Base-by-base conservation (phyloP, 2,113 vertebrate genomes). In the Notothenia rossii region DNA sequence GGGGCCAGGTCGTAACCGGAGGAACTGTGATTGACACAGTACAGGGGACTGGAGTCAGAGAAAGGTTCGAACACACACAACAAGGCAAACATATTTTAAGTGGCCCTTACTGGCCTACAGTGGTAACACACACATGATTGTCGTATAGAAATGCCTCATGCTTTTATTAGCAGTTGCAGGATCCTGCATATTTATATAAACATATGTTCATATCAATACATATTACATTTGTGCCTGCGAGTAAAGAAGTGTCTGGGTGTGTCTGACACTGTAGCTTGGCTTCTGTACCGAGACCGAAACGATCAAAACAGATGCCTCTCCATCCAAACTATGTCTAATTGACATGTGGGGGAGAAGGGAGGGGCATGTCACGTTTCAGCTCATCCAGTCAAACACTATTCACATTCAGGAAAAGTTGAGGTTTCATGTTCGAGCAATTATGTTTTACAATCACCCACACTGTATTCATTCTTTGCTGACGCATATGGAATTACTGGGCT, bases 11-110 rank as follows among this genome's bases (percentile, higher is more conserved):
- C 62, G 83, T 91, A 92, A 92, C 92, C 64, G 40, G 85, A 93
- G 91, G 88, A 94, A 92, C 88, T 91, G 92, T 86, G 86, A 85
- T 82, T 91, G 92, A 94, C 85, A 86, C 82, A 93, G 83, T 89
- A 79, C 93, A 94, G 91, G 71, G 46, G 76, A 68, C 17, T 84
- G 68, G 46, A 77, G 64, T 46, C 69, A 66, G 48, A 60, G 33
- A 61, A 77, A 84, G 67, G 50, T 71, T 88, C 18, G 18, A 66
- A 76, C 46, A 49, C 3, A 51, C 69, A 83, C 80, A 72, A 58
- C 66, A 59, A n/a, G 46, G 65, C 68, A 58, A 12, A 53, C 22
- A 66, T n/a, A 55, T 29, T 71, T 69, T 7, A 75, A 79, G 20
- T 70, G 77, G 29, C 45, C 70, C 17, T 79, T n/a, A 68, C 10